Base-by-base conservation (phyloP, 2,888 invertebrate species). In the Chaetogeoica ovagalla region DNA sequence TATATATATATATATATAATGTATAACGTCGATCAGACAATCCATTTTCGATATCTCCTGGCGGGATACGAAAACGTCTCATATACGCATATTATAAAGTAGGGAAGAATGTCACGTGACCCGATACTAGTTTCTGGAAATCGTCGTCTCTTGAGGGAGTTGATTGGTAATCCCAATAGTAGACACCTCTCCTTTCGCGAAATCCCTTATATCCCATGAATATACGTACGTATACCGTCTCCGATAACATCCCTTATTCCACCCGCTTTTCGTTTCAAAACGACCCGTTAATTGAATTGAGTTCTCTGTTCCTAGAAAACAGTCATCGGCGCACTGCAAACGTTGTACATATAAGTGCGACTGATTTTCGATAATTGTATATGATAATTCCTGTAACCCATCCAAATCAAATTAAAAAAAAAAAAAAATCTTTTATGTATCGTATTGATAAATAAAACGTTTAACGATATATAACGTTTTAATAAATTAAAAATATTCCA, bases 41-140 rank as follows among this genome's bases (percentile, higher is more conserved):
- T 74, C 37, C 63, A 74, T 63, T 74, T 74, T 55, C n/a, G 17
- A 55, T 52, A 37, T 60, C 19, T 19, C 13, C 2, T 11, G 60
- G 0, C n/a, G 43, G 23, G 59, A 23, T 23, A 43, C 15, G 6
- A 37, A 37, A 69, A 37, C 13, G 30, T 30, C 1, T 30, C 4
- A 30, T 30, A 30, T 30, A 30, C 4, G 4, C 4, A 30, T 30
- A 30, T 1, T 59, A 71, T 59, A 71, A 71, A 72, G 7, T 9
- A 23, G 2, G 43, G 21, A 65, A 72, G 63, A 63, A 63, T 52
- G 63, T 37, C 63, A 63, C 63, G 63, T 74, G 74, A 74, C 63
- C 52, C n/a, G 37, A 55, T 30, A 37, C 74, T 63, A 74, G 63
- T 52, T 73, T 62, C 63, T 63, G 17, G 63, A 37, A 62, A 62